phyloP scores from a whole-genome alignment of 92 coral and sea anemone species.

The Zoanthus solanderi region DNA sequence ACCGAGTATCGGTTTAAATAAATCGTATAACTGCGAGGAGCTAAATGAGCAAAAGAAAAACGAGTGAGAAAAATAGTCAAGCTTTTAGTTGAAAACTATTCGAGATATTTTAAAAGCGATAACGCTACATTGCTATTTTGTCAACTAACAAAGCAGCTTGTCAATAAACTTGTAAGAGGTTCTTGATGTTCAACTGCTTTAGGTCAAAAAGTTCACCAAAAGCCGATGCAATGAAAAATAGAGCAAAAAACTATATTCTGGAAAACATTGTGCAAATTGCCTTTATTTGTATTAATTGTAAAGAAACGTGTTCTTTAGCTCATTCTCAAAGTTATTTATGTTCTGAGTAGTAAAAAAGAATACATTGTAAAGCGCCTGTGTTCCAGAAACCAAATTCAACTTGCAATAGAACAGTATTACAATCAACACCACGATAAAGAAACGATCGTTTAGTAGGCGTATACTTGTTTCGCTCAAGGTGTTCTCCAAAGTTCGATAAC shows the following conservation, averaged over 20 bases:
- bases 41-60: background rate
- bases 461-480: slow-evolving; percentile 28
- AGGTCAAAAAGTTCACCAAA: slow-evolving; percentile 32
- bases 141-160: slow-evolving; percentile 19
- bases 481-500: slow-evolving; percentile 18
- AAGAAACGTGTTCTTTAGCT: background rate
- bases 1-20: background rate
- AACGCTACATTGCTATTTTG: background rate
- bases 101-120: slow-evolving; percentile 16
- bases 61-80: background rate
- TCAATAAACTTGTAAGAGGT: slow-evolving; percentile 10
- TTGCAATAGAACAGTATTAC: background rate
- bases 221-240: slow-evolving; percentile 5
- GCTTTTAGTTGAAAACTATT: slow-evolving; percentile 20
- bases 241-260: background rate
- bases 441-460: background rate
- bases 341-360: background rate
- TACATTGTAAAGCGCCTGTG: background rate
- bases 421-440: slow-evolving; percentile 35
- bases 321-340: background rate
- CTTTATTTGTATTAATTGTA: background rate
- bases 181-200: background rate
- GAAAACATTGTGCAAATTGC: background rate
- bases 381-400: background rate
- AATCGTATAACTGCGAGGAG: background rate